Evolutionary conservation across 2,888 invertebrate genomes (phyloP), one percentile per base, ranked within the genome.

Genomic region (Scrobipalpa atriplicella): DNA sequence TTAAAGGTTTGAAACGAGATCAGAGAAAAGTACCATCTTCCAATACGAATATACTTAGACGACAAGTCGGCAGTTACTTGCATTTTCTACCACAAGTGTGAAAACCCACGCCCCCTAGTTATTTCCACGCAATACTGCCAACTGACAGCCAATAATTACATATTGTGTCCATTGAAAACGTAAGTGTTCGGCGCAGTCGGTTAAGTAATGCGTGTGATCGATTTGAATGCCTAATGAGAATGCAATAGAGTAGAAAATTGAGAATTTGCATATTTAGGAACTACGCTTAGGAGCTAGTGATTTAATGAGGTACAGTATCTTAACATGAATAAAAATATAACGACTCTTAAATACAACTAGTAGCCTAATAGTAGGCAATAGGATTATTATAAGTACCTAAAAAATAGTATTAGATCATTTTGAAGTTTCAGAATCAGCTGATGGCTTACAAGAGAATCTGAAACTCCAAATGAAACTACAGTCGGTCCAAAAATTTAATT

Each of bases 101-200:
- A 54, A 54, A 54, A 54, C 9, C 10, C 54, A 54, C 54, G 19
- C 54, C 54, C 21, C 54, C 54, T 19, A 54, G 21, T 54, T 54
- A 54, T 54, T 21, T 21, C 54, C 54, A 54, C 54, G 54, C 54
- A 54, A 43, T 18, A 8, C 19, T 52, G 18, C 18, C 18, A 54
- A 10, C 54, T 11, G 47, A n/a, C 21, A 21, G 54, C 54, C 16
- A 11, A 19, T 54, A 54, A 54, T 54, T 18, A 54, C 21, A 54
- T 21, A 18, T 16, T 54, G 8, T 21, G 9, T 54, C 9, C 8
- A 19, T 18, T 52, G 18, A 52, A 52, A 52, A 18, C 52, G 52
- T 10, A 52, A 52, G 52, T 52, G 16, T 9, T 52, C 10, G 18
- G 5, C 13, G 43, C 13, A 43, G 13, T 43, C 43, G 13, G 11